Evolutionary conservation across 2,797 vertebrate genomes (phyloP).

Genomic region (Darevskia mixta): DNA sequence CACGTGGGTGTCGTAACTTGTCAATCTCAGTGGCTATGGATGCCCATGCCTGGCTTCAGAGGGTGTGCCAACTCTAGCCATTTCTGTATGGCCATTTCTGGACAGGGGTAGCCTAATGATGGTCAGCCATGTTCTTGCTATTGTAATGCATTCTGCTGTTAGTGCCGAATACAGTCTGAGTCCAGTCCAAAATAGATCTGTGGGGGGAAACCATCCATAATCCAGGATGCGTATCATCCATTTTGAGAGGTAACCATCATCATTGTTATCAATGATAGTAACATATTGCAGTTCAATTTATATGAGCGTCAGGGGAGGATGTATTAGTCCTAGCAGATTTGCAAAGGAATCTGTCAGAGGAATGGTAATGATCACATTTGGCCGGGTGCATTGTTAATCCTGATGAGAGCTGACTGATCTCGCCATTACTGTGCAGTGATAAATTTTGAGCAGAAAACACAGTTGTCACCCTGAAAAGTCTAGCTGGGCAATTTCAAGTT

Average conservation of each 20-base stretch:
- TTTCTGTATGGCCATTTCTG: too few relatives aligned
- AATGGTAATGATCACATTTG: conserved; percentile 48
- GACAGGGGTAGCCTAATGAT: too few relatives aligned
- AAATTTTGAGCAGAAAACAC: conserved; percentile 65
- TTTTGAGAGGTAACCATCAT: neutral
- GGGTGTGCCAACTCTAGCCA: too few relatives aligned
- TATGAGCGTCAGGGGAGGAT: conserved; percentile 38
- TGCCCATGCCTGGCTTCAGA: too few relatives aligned
- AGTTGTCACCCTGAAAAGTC: conserved; percentile 56
- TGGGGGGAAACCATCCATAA: too few relatives aligned
- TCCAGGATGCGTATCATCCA: neutral
- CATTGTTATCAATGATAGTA: neutral
- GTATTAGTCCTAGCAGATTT: conserved; percentile 51
- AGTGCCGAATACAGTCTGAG: too few relatives aligned
- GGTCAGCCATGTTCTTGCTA: too few relatives aligned
- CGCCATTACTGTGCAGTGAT: conserved; percentile 43
- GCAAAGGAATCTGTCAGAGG: conserved; percentile 42
- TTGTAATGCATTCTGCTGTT: too few relatives aligned
- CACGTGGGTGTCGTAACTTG: too few relatives aligned
- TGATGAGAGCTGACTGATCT: conserved; percentile 44
- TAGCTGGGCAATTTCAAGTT: conserved; percentile 67
- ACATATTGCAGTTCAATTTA: conserved; percentile 47
- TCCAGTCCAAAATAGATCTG: neutral
- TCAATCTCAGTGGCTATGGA: too few relatives aligned
- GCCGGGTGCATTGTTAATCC: conserved; percentile 54